Evolutionary conservation across 2,888 invertebrate species (phyloP).

Genomic region (Idaea straminata): DNA sequence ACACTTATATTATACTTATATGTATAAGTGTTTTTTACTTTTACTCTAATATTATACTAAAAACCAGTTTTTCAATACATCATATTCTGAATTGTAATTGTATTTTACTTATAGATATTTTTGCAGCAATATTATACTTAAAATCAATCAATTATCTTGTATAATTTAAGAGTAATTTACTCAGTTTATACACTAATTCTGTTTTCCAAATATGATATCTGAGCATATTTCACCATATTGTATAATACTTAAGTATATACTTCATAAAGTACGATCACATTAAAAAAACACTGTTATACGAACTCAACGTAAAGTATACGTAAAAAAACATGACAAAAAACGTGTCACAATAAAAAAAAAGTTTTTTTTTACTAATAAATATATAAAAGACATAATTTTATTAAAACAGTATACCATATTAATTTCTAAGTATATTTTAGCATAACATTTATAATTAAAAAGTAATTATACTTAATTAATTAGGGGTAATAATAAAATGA

Average conservation of each 20-base stretch:
- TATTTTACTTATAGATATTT: too few relatives aligned
- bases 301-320: constrained; percentile 34
- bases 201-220: too few relatives aligned
- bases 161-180: too few relatives aligned
- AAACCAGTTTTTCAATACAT: too few relatives aligned
- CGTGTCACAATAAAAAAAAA: constrained; percentile 35
- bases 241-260: background rate
- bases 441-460: background rate
- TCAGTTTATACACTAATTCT: too few relatives aligned
- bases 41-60: too few relatives aligned
- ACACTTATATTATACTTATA: background rate
- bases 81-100: too few relatives aligned
- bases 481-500: background rate
- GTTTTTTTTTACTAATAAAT: constrained; percentile 33
- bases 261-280: background rate
- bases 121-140: too few relatives aligned
- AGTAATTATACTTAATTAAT: background rate
- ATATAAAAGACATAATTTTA: constrained; percentile 42
- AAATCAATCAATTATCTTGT: too few relatives aligned
- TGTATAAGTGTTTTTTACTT: too few relatives aligned
- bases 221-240: too few relatives aligned
- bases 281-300: constrained; percentile 3
- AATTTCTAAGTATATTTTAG: constrained; percentile 36
- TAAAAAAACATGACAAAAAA: constrained; percentile 43
- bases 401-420: constrained; percentile 54